Conservation (phyloP, 2,888 invertebrate genomes). For the Incurvaria masculella region DNA sequence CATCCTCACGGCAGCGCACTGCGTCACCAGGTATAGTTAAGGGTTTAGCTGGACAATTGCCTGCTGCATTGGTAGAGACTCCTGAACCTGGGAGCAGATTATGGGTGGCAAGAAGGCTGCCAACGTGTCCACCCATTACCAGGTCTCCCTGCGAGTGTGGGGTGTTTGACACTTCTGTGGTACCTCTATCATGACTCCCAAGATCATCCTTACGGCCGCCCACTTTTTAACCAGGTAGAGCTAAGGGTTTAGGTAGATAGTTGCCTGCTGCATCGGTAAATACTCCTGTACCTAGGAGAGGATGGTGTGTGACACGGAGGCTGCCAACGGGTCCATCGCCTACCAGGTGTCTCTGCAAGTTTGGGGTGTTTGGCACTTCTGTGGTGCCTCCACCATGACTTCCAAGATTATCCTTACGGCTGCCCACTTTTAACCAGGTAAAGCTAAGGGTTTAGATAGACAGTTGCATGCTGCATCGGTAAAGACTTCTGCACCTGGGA, state of each 20-base stretch:
- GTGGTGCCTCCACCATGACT: slow-evolving; percentile 57
- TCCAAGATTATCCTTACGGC: slow-evolving; percentile 52
- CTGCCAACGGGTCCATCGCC: slow-evolving; percentile 46
- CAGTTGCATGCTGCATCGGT: no score
- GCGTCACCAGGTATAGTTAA: slow-evolving; percentile 45
- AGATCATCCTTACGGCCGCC: slow-evolving; percentile 53
- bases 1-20: slow-evolving; percentile 57
- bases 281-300: slow-evolving; percentile 34
- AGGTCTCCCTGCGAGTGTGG: slow-evolving; percentile 45
- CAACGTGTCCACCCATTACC: slow-evolving; percentile 49
- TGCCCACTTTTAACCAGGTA: slow-evolving; percentile 57
- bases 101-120: slow-evolving; percentile 53
- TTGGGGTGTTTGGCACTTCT: slow-evolving; percentile 52
- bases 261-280: no score
- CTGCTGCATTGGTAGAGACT: no score
- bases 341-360: slow-evolving; percentile 51
- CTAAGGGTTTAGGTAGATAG: no score
- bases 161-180: slow-evolving; percentile 58
- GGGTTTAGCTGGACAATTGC: no score
- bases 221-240: slow-evolving; percentile 53
- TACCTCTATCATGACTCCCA: slow-evolving; percentile 52
- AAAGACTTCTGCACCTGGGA: slow-evolving; percentile 32
- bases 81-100: slow-evolving; percentile 36
- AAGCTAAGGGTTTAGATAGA: no score
- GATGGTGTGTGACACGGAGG: slow-evolving; percentile 53